These are phyloP conservation scores for Drosophila repleta DNA, from an alignment of 1,140 invertebrate genomes.

Conservation along the genomic window DNA sequence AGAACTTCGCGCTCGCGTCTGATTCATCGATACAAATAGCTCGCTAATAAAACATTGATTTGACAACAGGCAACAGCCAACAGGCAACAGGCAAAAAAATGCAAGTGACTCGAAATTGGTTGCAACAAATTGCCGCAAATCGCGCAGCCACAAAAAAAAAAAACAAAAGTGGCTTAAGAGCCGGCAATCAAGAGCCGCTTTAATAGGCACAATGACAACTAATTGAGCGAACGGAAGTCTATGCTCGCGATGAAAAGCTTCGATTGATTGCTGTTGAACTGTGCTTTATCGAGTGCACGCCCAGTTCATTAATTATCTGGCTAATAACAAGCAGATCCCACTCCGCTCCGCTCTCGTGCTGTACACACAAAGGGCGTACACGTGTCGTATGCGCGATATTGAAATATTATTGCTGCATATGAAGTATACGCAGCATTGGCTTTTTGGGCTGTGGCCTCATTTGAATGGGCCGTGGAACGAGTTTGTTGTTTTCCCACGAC, in stretches of 20 bases:
- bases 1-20: neutral
- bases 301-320: constrained; percentile 11
- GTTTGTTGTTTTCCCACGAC: constrained; percentile 57
- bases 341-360: neutral
- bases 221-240: constrained; percentile 23
- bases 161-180: constrained; percentile 11
- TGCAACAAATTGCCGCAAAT: constrained; percentile 36
- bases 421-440: constrained; percentile 39
- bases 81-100: neutral
- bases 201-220: constrained; percentile 25
- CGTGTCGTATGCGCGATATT: constrained; percentile 23
- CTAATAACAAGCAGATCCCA: constrained; percentile 14
- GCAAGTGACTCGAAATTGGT: constrained; percentile 15
- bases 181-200: constrained; percentile 31
- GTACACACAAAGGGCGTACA: neutral
- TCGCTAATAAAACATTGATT: neutral
- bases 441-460: constrained; percentile 1
- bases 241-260: constrained; percentile 9
- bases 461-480: constrained; percentile 11
- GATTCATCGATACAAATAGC: neutral
- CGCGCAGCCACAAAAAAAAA: constrained; percentile 4
- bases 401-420: constrained; percentile 5
- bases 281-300: constrained; percentile 10
- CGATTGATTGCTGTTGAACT: constrained; percentile 1
- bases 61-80: neutral